Conservation (phyloP, 2,888 invertebrate species). For the Tiliacea citrago region DNA sequence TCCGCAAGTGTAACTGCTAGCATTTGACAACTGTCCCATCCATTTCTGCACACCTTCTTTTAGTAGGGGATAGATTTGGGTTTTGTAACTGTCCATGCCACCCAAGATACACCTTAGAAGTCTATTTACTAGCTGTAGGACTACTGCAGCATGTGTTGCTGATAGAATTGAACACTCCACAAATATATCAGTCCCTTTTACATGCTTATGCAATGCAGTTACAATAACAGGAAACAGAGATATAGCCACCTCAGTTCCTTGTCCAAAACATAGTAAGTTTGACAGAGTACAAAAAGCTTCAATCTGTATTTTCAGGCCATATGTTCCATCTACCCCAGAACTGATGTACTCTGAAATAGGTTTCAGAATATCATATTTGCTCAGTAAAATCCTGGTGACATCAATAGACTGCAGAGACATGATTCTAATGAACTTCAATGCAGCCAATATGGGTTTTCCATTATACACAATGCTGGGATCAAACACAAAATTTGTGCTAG, state of each 20-base stretch:
- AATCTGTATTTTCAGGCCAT: slow-evolving; percentile 91
- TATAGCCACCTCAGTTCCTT: slow-evolving; percentile 85
- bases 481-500: slow-evolving; percentile 81
- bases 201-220: slow-evolving; percentile 90
- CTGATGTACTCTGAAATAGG: slow-evolving; percentile 90
- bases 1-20: slow-evolving; percentile 84
- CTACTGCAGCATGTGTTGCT: slow-evolving; percentile 90
- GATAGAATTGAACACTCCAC: slow-evolving; percentile 86
- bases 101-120: slow-evolving; percentile 73
- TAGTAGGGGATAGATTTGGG: slow-evolving; percentile 82
- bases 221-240: slow-evolving; percentile 90
- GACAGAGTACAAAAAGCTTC: slow-evolving; percentile 91
- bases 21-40: slow-evolving; percentile 82
- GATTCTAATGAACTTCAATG: slow-evolving; percentile 94
- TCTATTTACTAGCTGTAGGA: slow-evolving; percentile 86
- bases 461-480: slow-evolving; percentile 88
- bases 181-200: slow-evolving; percentile 89
- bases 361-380: slow-evolving; percentile 89
- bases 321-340: slow-evolving; percentile 87
- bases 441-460: slow-evolving; percentile 92
- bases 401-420: slow-evolving; percentile 91
- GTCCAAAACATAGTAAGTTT: slow-evolving; percentile 89
- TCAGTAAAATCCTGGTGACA: slow-evolving; percentile 88
- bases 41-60: slow-evolving; percentile 88
- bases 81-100: slow-evolving; percentile 75